Evolutionary conservation across 2,888 invertebrate species (phyloP).

Genomic region (Heliconius ismenius): DNA sequence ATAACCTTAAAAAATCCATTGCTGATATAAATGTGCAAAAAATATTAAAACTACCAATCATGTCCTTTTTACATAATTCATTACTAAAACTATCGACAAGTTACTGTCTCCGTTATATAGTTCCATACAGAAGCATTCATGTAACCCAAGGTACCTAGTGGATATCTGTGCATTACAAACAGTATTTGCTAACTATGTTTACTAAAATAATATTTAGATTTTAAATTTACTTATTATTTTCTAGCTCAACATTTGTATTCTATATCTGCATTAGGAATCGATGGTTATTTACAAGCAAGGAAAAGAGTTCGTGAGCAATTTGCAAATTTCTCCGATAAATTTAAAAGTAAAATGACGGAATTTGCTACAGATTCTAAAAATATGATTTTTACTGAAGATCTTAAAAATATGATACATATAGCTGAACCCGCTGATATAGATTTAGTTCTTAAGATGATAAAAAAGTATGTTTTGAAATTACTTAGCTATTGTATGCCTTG

Average conservation of each 20-base stretch:
- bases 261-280: slow-evolving; percentile 83
- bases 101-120: slow-evolving; percentile 50
- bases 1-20: slow-evolving; percentile 11
- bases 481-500: not conserved
- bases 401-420: slow-evolving; percentile 90
- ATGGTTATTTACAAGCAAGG: slow-evolving; percentile 80
- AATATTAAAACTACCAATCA: slow-evolving; percentile 44
- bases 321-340: slow-evolving; percentile 83
- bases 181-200: not conserved
- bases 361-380: slow-evolving; percentile 81
- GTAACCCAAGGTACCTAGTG: slow-evolving; percentile 45
- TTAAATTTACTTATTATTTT: slow-evolving; percentile 42
- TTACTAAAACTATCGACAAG: slow-evolving; percentile 50
- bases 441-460: slow-evolving; percentile 85
- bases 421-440: slow-evolving; percentile 84
- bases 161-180: not conserved
- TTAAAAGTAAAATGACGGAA: slow-evolving; percentile 86
- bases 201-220: not conserved
- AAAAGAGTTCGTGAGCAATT: slow-evolving; percentile 83
- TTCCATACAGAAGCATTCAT: slow-evolving; percentile 50
- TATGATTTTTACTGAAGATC: slow-evolving; percentile 92
- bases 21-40: slow-evolving; percentile 7
- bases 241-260: slow-evolving; percentile 79
- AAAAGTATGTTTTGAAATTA: slow-evolving; percentile 77
- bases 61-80: slow-evolving; percentile 56